Evolutionary conservation across 2,797 vertebrate species (phyloP).

Genomic region (Chanos chanos): DNA sequence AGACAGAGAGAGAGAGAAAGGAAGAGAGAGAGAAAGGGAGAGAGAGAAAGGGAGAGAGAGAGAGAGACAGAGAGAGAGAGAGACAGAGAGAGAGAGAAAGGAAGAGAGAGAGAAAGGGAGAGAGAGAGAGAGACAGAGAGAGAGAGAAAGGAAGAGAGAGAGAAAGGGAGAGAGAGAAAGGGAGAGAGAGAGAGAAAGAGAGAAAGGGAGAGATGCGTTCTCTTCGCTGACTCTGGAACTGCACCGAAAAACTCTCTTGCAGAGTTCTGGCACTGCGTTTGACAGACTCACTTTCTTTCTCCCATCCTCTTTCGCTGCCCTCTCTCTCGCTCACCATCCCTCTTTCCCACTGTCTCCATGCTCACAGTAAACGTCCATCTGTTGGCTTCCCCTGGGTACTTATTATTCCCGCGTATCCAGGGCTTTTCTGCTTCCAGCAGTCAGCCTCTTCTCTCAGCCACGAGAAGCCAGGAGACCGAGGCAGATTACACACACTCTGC

Average conservation of each 20-base stretch:
- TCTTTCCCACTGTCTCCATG: not conserved
- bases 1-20: slow-evolving; percentile 21
- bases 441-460: too few species aligned
- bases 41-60: slow-evolving; percentile 22
- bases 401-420: slow-evolving; percentile 72
- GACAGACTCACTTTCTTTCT: slow-evolving; percentile 29
- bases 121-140: not conserved
- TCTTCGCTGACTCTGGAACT: too few species aligned
- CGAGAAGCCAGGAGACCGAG: too few species aligned
- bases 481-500: too few species aligned
- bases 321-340: not conserved
- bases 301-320: slow-evolving; percentile 7
- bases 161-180: not conserved
- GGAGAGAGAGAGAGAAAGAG: not conserved
- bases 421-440: slow-evolving; percentile 66
- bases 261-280: not conserved
- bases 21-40: slow-evolving; percentile 26
- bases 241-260: too few species aligned
- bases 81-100: too few species aligned
- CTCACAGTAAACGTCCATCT: slow-evolving; percentile 64
- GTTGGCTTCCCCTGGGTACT: slow-evolving; percentile 72
- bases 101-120: slow-evolving; percentile 28
- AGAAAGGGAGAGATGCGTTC: too few species aligned
- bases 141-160: not conserved
- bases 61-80: slow-evolving; percentile 39